Evolutionary conservation across 2,113 vertebrate species (phyloP), one percentile per base, ranked within the genome.

Genomic region (Thalassarche chlororhynchos): DNA sequence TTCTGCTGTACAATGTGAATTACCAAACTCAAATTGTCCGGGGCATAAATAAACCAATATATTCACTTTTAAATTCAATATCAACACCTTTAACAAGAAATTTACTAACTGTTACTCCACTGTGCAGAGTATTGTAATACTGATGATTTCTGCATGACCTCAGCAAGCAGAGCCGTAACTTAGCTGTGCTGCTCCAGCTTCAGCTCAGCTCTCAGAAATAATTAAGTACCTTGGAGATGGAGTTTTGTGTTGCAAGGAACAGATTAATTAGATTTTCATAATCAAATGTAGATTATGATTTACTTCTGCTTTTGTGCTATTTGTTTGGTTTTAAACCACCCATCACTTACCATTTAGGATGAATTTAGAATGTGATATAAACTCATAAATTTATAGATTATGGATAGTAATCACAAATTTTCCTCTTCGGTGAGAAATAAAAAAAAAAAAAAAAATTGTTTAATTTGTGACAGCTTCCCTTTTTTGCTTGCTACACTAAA

Each of bases 381-480:
- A 55, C 9, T 64, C 19, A 78, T 29, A 89, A 38, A 55, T 34
- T 4, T 32, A 7, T 36, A 78, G 24, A 66, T 38, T 66, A 62
- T 75, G 19, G 68, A 68, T 10, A 70, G 7, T 12, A 66, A 64
- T 28, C 25, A 38, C 19, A 51, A 40, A 18, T 46, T 71, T 78
- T 84, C 52, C 28, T 81, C 12, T 75, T 82, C 31, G 34, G 5
- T 62, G 17, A 52, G 24, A 60, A 62, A 68, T 42, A 38, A 13
- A 28, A 13, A 44, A 40, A 7, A 44, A 40, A 7, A 38, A 64
- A 20, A 2, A 52, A 64, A 42, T 13, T 12, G 5, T 8, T 65
- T 8, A 1, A 3, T 46, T 71, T 55, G 9, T n/a, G 24, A 28
- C 15, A 29, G 10, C 6, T 88, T 70, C 47, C 0, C 0, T 40